phyloP scores from a whole-genome alignment of 2,888 invertebrate genomes.

The Frankliniella intonsa region DNA sequence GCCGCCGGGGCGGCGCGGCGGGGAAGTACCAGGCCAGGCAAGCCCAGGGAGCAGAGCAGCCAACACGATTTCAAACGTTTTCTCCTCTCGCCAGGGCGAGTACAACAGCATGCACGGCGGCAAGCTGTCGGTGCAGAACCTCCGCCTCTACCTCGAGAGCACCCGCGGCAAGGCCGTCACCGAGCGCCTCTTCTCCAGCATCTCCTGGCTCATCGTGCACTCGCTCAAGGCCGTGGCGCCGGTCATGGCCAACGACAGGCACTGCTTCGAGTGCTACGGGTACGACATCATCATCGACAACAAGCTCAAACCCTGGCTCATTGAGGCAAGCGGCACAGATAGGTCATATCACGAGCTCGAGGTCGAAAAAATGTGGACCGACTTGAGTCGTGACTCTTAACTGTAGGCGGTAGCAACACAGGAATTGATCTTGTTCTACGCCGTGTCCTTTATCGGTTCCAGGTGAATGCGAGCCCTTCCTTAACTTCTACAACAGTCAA shows the following conservation, averaged over 20 bases:
- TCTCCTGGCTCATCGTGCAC: conserved; percentile 85
- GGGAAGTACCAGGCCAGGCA: no score
- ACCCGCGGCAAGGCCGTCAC: conserved; percentile 81
- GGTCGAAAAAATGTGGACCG: neutral
- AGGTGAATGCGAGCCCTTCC: conserved; percentile 94
- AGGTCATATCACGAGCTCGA: neutral
- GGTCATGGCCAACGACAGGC: conserved; percentile 87
- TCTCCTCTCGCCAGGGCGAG: conserved; percentile 60
- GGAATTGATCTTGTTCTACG: neutral
- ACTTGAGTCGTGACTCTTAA: neutral
- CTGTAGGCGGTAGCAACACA: neutral
- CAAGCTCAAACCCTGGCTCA: conserved; percentile 87
- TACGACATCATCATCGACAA: conserved; percentile 96
- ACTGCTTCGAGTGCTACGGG: conserved; percentile 92
- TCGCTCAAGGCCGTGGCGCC: conserved; percentile 89
- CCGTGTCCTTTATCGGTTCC: conserved; percentile 34
- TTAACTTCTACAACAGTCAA: conserved; percentile 90
- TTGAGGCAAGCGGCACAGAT: conserved; percentile 56
- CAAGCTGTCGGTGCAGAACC: conserved; percentile 88
- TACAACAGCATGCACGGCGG: conserved; percentile 93
- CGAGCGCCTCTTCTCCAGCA: conserved; percentile 81
- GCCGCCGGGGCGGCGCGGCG: no score
- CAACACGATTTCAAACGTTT: no score
- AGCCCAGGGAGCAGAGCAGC: no score
- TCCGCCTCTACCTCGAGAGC: conserved; percentile 83